These are phyloP conservation scores for Nebria ingens DNA, from an alignment of 1,140 invertebrate genomes.

Conservation along the genomic window DNA sequence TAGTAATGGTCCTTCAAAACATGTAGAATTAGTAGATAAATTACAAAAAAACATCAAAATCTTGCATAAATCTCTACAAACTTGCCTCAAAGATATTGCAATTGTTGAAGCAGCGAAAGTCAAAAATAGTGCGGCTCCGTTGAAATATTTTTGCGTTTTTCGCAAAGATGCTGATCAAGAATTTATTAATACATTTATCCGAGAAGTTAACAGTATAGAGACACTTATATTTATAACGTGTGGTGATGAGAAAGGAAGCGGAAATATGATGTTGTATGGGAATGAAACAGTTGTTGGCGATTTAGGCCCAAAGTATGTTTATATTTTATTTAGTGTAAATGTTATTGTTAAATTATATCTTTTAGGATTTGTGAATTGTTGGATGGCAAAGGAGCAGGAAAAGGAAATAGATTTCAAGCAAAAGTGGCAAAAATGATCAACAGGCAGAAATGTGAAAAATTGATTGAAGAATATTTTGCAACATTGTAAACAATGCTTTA, in stretches of 20 bases:
- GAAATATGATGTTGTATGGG: conserved; percentile 54
- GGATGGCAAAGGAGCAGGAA: conserved; percentile 52
- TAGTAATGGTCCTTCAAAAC: conserved; percentile 55
- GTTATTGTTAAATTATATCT: conserved; percentile 18
- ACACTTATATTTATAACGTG: conserved; percentile 54
- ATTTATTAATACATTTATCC: conserved; percentile 55
- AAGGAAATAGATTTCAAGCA: conserved; percentile 45
- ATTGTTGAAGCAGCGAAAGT: conserved; percentile 50
- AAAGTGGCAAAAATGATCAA: conserved; percentile 45
- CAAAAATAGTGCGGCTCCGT: conserved; percentile 38
- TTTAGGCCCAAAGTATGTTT: conserved; percentile 39
- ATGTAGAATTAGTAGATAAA: conserved; percentile 60
- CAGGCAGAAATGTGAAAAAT: conserved; percentile 33
- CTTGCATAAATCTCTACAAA: conserved; percentile 49
- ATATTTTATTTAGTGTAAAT: conserved; percentile 11
- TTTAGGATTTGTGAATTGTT: conserved; percentile 44
- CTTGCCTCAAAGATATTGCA: conserved; percentile 54
- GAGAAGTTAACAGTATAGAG: conserved; percentile 44
- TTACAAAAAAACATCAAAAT: conserved; percentile 54
- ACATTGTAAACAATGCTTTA: too few relatives aligned
- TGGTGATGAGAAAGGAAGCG: conserved; percentile 56
- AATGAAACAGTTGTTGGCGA: conserved; percentile 33
- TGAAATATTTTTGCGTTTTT: conserved; percentile 47
- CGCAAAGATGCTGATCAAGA: conserved; percentile 64
- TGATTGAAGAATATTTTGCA: conserved; percentile 32